Percentiles rank a stretch among this genome's conserved stretches.
Evolutionary conservation across 2,797 vertebrate species (phyloP).

Genomic region (Thaleichthys pacificus): DNA sequence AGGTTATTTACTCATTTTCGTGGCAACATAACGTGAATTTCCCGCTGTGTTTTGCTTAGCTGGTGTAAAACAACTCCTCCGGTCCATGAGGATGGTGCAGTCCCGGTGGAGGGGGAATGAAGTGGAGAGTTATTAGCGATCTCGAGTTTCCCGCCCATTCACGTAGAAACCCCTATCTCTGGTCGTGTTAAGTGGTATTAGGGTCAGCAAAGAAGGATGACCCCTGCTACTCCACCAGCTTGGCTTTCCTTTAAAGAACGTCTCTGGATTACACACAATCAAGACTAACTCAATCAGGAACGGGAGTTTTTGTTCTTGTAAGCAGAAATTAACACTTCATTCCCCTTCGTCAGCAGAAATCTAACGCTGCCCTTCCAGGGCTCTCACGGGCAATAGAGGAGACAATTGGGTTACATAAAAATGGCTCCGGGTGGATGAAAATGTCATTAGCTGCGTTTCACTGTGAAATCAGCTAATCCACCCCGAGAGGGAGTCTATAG

Average conservation of each 20-base stretch:
- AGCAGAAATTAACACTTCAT: constrained; percentile 86
- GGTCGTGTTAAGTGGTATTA: constrained; percentile 73
- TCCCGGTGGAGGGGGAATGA: constrained; percentile 64
- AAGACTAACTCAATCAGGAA: constrained; percentile 78
- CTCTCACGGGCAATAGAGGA: constrained; percentile 65
- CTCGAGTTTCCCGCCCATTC: constrained; percentile 75
- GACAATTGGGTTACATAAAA: constrained; percentile 71
- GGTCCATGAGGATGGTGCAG: constrained; percentile 64
- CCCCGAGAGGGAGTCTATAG: constrained; percentile 37
- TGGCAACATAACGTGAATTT: constrained; percentile 58
- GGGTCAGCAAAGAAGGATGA: constrained; percentile 71
- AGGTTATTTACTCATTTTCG: constrained; percentile 62
- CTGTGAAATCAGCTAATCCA: constrained; percentile 53
- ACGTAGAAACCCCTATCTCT: constrained; percentile 62
- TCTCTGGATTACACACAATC: constrained; percentile 73
- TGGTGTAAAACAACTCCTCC: constrained; percentile 81
- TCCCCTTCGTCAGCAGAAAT: constrained; percentile 84
- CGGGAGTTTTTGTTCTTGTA: constrained; percentile 79
- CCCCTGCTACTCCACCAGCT: constrained; percentile 57
- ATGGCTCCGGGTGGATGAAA: constrained; percentile 56
- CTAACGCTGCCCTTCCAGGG: constrained; percentile 69
- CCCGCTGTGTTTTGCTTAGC: constrained; percentile 78
- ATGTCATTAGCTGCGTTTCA: constrained; percentile 70
- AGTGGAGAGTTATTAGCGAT: constrained; percentile 66
- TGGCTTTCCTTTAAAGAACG: constrained; percentile 76